phyloP scores from a whole-genome alignment of 2,888 invertebrate genomes.

The Drosophila aldrichi region DNA sequence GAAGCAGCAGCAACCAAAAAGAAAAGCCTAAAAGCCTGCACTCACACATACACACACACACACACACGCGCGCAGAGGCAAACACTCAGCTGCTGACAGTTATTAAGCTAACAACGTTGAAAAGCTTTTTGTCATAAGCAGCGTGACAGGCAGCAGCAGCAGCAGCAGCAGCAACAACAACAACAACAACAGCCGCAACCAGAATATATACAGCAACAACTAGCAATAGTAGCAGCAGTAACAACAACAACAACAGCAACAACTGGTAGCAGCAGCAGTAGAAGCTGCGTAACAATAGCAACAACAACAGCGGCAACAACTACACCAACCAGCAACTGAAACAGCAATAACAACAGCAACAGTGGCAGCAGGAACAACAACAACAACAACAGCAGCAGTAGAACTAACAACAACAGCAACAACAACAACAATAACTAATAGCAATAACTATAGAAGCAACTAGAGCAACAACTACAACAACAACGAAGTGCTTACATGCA shows the following conservation, averaged over 20 bases:
- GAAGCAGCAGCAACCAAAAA: background rate
- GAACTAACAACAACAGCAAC: background rate
- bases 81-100: slow-evolving; percentile 67
- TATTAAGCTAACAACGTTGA: slow-evolving; percentile 78
- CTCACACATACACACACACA: background rate
- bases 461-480: background rate
- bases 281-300: background rate
- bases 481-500: background rate
- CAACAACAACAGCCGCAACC: slow-evolving; percentile 5
- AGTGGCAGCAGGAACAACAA: no score
- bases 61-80: slow-evolving; percentile 16
- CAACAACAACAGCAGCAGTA: no score
- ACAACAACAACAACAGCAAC: slow-evolving; percentile 9
- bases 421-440: background rate
- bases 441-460: no score
- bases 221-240: background rate
- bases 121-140: slow-evolving; percentile 69
- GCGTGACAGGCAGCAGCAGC: slow-evolving; percentile 28
- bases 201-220: no score
- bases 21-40: slow-evolving; percentile 32
- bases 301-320: background rate
- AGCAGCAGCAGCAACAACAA: slow-evolving; percentile 7
- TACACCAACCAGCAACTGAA: background rate
- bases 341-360: background rate
- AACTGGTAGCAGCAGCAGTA: background rate